Evolutionary conservation across 1,140 invertebrate species (phyloP).

Genomic region (Pseudoatta argentina): DNA sequence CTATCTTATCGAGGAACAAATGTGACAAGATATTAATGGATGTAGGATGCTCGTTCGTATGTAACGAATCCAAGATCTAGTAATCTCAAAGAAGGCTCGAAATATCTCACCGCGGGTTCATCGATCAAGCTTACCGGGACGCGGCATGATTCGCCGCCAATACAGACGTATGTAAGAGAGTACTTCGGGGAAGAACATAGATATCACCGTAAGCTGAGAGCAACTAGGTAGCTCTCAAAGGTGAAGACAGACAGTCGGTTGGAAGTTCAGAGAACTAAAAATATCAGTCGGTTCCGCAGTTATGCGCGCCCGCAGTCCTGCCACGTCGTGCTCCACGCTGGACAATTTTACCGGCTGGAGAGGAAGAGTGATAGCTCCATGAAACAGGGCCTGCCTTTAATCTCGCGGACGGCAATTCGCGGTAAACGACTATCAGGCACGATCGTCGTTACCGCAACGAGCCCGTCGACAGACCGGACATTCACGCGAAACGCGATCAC

Average conservation of each 20-base stretch:
- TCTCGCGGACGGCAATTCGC: constrained; percentile 34
- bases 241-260: constrained; percentile 69
- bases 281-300: constrained; percentile 68
- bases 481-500: constrained; percentile 12
- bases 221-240: constrained; percentile 70
- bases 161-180: not conserved
- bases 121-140: constrained; percentile 19
- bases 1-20: not conserved
- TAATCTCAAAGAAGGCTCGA: not conserved
- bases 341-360: constrained; percentile 70
- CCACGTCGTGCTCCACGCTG: constrained; percentile 44
- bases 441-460: constrained; percentile 22
- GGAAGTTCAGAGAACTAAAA: constrained; percentile 71
- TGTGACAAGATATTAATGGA: not conserved
- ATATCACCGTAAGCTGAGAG: constrained; percentile 38
- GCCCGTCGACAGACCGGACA: constrained; percentile 36
- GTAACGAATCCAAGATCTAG: not conserved
- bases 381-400: constrained; percentile 42
- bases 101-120: not conserved
- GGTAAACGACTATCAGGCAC: constrained; percentile 1
- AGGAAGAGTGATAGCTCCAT: constrained; percentile 49
- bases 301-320: constrained; percentile 9
- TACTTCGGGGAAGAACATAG: constrained; percentile 48
- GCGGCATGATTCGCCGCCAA: constrained; percentile 14
- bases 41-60: not conserved